Percentiles rank a stretch among this genome's conserved stretches.
These are phyloP conservation scores for Morelia viridis DNA, from an alignment of 2,797 vertebrate genomes.

Conservation along the genomic window DNA sequence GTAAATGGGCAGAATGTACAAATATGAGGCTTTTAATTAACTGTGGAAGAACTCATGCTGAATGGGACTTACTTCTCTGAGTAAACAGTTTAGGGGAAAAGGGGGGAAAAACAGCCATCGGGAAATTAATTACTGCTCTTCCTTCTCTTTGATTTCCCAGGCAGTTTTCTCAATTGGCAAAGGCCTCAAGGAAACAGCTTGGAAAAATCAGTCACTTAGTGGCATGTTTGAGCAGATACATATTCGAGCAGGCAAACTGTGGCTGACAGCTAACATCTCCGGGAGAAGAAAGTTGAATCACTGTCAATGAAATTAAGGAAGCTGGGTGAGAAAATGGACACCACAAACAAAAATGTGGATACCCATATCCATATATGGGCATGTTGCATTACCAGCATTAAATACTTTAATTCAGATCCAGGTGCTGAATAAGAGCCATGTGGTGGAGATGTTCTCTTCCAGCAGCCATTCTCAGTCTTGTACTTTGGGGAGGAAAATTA, in stretches of 20 bases:
- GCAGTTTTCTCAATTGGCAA: background rate
- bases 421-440: background rate
- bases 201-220: conserved; percentile 22
- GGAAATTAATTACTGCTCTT: background rate
- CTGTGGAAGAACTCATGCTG: background rate
- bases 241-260: conserved; percentile 7
- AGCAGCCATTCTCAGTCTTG: background rate
- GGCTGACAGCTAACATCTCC: conserved; percentile 14
- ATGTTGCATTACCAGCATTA: background rate
- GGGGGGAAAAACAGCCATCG: background rate
- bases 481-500: background rate
- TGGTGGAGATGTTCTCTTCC: background rate
- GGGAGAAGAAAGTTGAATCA: background rate
- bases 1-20: background rate
- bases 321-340: background rate
- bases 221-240: conserved; percentile 20
- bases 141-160: conserved; percentile 1
- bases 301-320: background rate
- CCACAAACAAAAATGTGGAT: background rate
- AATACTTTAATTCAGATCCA: background rate
- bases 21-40: background rate
- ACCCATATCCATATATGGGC: background rate
- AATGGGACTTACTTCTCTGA: background rate
- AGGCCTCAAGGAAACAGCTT: conserved; percentile 5
- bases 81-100: background rate